Conservation (phyloP, 2,797 vertebrate species). For the Gambelia wislizenii region DNA sequence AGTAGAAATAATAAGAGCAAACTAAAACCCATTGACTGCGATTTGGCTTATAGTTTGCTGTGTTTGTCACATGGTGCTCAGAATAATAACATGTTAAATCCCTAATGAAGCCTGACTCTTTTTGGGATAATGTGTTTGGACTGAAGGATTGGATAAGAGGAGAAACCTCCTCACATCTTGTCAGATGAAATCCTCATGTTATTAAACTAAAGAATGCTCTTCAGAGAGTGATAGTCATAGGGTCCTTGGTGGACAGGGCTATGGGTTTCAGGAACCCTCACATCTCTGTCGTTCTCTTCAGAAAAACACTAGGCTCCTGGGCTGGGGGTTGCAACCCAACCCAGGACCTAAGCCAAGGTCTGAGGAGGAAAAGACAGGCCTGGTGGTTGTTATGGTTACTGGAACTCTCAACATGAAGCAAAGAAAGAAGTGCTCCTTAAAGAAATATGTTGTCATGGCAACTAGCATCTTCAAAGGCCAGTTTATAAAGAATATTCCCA, state of each 20-base stretch:
- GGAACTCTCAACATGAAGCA: slow-evolving; percentile 59
- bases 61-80: neutral
- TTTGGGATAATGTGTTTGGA: slow-evolving; percentile 16
- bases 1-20: neutral
- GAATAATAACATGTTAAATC: neutral
- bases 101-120: neutral
- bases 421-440: slow-evolving; percentile 57
- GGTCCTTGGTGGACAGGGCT: neutral
- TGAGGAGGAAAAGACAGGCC: slow-evolving; percentile 41
- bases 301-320: neutral
- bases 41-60: neutral
- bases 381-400: slow-evolving; percentile 71
- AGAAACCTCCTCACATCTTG: neutral
- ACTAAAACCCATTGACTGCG: neutral
- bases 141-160: neutral
- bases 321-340: neutral
- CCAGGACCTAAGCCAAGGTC: slow-evolving; percentile 26
- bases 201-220: neutral
- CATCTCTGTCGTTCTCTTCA: neutral
- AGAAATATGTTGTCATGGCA: slow-evolving; percentile 70
- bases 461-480: slow-evolving; percentile 71
- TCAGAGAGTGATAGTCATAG: neutral
- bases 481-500: slow-evolving; percentile 35
- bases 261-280: neutral
- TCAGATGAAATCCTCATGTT: neutral